Base-by-base conservation (phyloP, 2,888 invertebrate genomes). In the Acleris literana region DNA sequence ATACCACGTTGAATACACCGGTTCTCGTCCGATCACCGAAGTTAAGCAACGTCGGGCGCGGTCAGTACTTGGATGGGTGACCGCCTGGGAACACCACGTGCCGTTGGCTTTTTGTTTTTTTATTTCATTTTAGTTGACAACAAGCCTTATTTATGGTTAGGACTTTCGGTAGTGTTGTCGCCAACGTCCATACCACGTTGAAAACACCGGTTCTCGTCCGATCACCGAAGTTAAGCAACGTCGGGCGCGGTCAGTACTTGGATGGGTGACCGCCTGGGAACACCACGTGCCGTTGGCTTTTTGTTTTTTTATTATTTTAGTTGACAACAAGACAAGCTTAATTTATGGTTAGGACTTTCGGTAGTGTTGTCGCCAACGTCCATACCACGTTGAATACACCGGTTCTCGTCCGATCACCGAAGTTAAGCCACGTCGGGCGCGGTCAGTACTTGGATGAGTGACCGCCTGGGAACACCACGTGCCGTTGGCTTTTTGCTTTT, bases 121-220 rank as follows among this genome's bases (percentile, higher is more conserved):
- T 22, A 22, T 22, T 22, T 22, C 2, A 22, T 22, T 22, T 22
- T 22, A 22, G 3, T 4, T 22, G 22, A 22, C 4, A 3, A 22
- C 20, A 20, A 20, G 20, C 4, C n/a, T n/a, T n/a, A n/a, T n/a
- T n/a, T n/a, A n/a, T n/a, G n/a, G n/a, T n/a, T n/a, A n/a, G n/a
- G 22, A 22, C 22, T 22, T 22, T 22, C 22, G 4, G 22, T 22
- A 22, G 0, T 1, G 4, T 3, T 39, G 16, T 74, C 72, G 83
- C 82, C 84, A 86, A 86, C 85, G 85, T 84, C 83, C 85, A 87
- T 86, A 85, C 83, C 80, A 81, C 76, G 81, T 83, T 84, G 82
- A 83, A 82, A 61, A 80, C 79, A 84, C 82, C 81, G 81, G 82
- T 82, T 83, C 80, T 84, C 82, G 83, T 82, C 82, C 82, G 83